Evolutionary conservation across 2,113 vertebrate genomes (phyloP), one percentile per base, ranked within the genome.

Genomic region (Eclectus roratus): DNA sequence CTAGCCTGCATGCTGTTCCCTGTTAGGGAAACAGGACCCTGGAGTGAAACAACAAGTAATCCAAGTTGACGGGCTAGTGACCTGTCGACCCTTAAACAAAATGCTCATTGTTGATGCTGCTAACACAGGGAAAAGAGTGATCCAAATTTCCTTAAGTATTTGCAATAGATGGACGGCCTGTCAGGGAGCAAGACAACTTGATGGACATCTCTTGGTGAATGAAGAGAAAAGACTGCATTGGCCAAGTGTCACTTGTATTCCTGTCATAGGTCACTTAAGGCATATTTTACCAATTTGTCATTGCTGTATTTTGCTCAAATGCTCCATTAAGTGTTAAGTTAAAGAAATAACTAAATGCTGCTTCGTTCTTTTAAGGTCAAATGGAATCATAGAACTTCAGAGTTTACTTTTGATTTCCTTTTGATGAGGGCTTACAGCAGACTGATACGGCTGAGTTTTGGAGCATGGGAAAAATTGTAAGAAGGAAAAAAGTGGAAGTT

Each of bases 71-170:
- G 0, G 72, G 80, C 65, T 25, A 47, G 29, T 94, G 96, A 97
- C 95, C 95, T 72, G 29, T 18, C 94, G 94, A 95, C 96, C 95
- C 94, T 49, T 18, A 76, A 84, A 94, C 33, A 95, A 96, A 95
- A 80, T 93, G 73, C 78, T 91, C 94, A 87, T 94, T 96, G 93
- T 89, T 81, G 89, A 44, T 6, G 73, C 73, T 92, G 86, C 95
- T 97, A 96, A 89, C 73, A 79, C 47, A 81, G 84, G 66, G 47
- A 94, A 91, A 94, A 87, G 86, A 87, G 73, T 91, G 91, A 92
- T 93, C 78, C 80, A 94, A 95, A 95, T 88, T 93, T 96, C 87
- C 95, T 92, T 92, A 94, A 97, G 89, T 61, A 91, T 95, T 95
- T 95, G 61, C 86, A 95, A 86, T 87, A 89, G 91, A 89, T 89